Percentiles rank a stretch among this genome's conserved stretches.
These are phyloP conservation scores for Drosophila niveifrons DNA, from an alignment of 2,888 invertebrate genomes.

Conservation along the genomic window DNA sequence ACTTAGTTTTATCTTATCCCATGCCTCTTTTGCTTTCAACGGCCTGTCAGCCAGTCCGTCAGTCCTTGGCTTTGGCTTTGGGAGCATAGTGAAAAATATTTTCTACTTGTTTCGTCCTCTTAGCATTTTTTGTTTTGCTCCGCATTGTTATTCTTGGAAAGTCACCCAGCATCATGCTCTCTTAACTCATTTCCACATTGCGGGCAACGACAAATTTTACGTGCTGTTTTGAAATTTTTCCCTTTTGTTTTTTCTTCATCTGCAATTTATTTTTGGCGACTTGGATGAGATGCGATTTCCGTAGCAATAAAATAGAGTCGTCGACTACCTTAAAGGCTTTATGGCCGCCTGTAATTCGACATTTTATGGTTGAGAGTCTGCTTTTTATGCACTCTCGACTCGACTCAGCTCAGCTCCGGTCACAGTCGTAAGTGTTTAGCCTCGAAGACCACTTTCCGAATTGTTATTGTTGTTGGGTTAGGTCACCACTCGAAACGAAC, in stretches of 20 bases:
- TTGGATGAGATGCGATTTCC: constrained; percentile 70
- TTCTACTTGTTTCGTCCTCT: constrained; percentile 51
- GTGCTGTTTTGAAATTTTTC: constrained; percentile 53
- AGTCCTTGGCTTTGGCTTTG: constrained; percentile 40
- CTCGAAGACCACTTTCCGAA: constrained; percentile 30
- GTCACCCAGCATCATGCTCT: constrained; percentile 36
- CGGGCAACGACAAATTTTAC: constrained; percentile 68
- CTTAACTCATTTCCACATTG: constrained; percentile 32
- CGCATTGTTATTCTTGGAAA: constrained; percentile 31
- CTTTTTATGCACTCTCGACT: constrained; percentile 60
- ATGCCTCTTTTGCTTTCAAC: background rate
- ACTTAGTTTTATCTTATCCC: constrained; percentile 5
- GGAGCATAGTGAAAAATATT: constrained; percentile 64
- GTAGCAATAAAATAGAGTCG: constrained; percentile 71
- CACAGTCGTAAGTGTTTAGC: constrained; percentile 44
- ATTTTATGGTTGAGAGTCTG: constrained; percentile 64
- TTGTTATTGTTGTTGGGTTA: constrained; percentile 29
- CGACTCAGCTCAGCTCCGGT: constrained; percentile 10
- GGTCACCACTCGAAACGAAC: constrained; percentile 29
- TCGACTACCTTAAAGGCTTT: constrained; percentile 77
- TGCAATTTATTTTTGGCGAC: constrained; percentile 10
- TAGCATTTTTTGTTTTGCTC: constrained; percentile 8
- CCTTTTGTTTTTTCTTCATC: background rate
- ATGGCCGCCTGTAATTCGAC: constrained; percentile 64
- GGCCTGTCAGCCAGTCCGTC: constrained; percentile 61